These are phyloP conservation scores for Pteropus alecto DNA, from an alignment of 2,113 vertebrate species.

Conservation along the genomic window DNA sequence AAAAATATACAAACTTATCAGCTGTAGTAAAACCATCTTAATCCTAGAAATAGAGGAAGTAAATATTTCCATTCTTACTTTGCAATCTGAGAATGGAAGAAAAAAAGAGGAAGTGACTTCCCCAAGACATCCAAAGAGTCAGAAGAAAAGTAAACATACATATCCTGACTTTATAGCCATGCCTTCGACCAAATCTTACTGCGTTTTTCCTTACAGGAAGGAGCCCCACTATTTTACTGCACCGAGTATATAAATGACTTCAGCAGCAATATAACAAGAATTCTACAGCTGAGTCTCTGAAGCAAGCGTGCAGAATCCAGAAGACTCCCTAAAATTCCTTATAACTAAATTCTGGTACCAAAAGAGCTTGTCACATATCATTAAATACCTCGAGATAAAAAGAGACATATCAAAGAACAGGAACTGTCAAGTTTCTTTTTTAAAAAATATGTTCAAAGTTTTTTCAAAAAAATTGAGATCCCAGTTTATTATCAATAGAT, in stretches of 20 bases:
- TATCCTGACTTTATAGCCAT: constrained; percentile 4
- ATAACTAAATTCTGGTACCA: neutral
- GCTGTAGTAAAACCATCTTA: constrained; percentile 24
- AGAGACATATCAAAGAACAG: neutral
- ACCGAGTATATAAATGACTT: neutral
- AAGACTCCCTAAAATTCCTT: neutral
- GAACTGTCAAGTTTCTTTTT: neutral
- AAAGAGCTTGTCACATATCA: neutral
- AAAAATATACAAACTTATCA: neutral
- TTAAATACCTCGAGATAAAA: neutral
- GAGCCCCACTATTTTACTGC: neutral
- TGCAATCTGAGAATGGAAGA: constrained; percentile 50
- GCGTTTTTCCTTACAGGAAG: constrained; percentile 41
- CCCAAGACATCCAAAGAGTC: constrained; percentile 9
- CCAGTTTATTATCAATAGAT: constrained; percentile 6
- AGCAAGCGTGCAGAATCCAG: neutral
- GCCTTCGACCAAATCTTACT: neutral
- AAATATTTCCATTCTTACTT: constrained; percentile 60
- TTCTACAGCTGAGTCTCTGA: neutral
- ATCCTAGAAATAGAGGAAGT: constrained; percentile 53
- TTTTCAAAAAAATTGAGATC: neutral
- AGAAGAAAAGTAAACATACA: constrained; percentile 53
- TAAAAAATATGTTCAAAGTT: neutral
- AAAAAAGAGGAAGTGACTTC: constrained; percentile 56
- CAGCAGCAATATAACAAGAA: neutral